Percentiles rank a stretch among this genome's conserved stretches.
phyloP scores from a whole-genome alignment of 1,140 invertebrate species.

The Heliconius hermathena region DNA sequence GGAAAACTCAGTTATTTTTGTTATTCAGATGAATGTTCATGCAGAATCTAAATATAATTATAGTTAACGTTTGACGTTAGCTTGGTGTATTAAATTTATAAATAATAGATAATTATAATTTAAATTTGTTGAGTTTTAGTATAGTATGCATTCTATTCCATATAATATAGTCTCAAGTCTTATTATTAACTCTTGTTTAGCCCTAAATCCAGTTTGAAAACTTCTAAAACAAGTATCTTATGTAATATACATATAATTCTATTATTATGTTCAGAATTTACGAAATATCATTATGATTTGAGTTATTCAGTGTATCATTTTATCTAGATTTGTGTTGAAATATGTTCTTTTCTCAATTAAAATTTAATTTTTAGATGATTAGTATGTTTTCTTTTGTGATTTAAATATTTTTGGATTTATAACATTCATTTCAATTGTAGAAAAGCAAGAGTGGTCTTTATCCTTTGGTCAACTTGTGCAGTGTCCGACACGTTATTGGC shows the following conservation, averaged over 20 bases:
- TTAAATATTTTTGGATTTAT: background rate
- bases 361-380: background rate
- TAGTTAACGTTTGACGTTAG: background rate
- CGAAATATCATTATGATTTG: background rate
- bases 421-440: background rate
- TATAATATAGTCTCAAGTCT: background rate
- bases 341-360: background rate
- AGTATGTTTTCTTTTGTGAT: background rate
- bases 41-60: background rate
- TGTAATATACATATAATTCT: background rate
- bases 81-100: conserved; percentile 1
- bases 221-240: background rate
- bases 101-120: too few species aligned
- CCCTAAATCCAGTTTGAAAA: background rate
- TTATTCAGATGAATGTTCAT: background rate
- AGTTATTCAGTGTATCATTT: background rate
- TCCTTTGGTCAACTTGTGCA: too few species aligned
- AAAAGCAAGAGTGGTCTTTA: background rate
- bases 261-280: background rate
- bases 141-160: background rate
- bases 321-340: background rate
- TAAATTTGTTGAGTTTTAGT: conserved; percentile 1
- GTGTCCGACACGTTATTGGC: too few species aligned
- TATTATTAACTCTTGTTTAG: background rate
- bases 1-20: background rate